Evolutionary conservation across 2,888 invertebrate genomes (phyloP).

Genomic region (Leptopterna dolabrata): DNA sequence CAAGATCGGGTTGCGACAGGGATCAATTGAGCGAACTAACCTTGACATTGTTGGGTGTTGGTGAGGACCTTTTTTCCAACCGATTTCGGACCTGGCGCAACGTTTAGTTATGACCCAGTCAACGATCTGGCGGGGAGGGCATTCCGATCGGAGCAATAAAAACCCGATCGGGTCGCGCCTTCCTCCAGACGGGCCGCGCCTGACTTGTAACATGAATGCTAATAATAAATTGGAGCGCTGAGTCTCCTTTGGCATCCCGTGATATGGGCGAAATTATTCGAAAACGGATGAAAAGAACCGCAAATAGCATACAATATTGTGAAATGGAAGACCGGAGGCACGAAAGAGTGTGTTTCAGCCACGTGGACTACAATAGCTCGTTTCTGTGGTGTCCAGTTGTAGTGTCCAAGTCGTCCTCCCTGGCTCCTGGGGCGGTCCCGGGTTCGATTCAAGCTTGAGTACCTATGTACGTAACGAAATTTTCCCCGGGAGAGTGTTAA

Average conservation of each 20-base stretch:
- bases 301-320: too few species aligned
- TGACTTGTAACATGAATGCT: background rate
- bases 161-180: background rate
- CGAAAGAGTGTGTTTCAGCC: too few species aligned
- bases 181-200: background rate
- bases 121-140: background rate
- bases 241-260: background rate
- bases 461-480: too few species aligned
- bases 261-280: too few species aligned
- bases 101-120: slow-evolving; percentile 23
- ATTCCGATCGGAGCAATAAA: background rate
- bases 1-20: slow-evolving; percentile 37
- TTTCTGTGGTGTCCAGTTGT: too few species aligned
- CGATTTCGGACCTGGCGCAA: slow-evolving; percentile 44
- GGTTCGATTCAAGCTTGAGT: too few species aligned
- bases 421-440: too few species aligned
- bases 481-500: too few species aligned
- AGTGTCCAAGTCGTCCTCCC: too few species aligned
- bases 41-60: slow-evolving; percentile 46
- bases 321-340: too few species aligned
- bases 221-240: background rate
- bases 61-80: background rate
- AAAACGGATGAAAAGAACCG: too few species aligned
- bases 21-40: background rate
- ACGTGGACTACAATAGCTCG: too few species aligned